Conservation (phyloP, 2,113 vertebrate species). For the Engraulis encrasicolus region DNA sequence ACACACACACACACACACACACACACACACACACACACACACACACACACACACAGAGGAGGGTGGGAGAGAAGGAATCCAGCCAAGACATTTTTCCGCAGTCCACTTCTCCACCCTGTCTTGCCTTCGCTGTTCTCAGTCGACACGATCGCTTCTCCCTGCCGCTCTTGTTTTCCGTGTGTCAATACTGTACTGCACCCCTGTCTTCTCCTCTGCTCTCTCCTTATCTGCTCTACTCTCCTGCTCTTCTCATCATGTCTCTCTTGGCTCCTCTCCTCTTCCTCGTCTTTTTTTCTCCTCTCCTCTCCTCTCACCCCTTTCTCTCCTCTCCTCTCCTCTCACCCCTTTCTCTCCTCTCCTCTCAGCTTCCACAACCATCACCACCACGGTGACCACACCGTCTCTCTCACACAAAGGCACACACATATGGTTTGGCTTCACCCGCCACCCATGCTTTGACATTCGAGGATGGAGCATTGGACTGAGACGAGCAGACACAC, state of each 20-base stretch:
- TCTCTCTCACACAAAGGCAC: no score
- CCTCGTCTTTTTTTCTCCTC: no score
- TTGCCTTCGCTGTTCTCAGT: not conserved
- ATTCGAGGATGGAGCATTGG: not conserved
- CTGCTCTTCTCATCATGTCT: no score
- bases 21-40: conserved; percentile 12
- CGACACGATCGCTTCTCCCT: not conserved
- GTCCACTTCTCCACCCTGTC: not conserved
- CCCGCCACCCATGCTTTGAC: not conserved
- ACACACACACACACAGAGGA: not conserved
- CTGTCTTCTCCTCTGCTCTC: no score
- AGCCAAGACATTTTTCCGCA: not conserved
- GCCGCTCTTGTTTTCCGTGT: not conserved
- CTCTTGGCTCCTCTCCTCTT: no score
- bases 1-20: not conserved
- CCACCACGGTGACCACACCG: no score
- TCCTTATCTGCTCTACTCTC: no score
- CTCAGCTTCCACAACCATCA: no score
- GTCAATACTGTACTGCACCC: not conserved
- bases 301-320: no score
- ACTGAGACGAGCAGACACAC: not conserved
- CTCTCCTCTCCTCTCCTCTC: no score
- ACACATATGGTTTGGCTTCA: not conserved
- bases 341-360: no score
- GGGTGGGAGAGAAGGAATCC: not conserved